Conservation (phyloP, 2,113 vertebrate species). For the Oryzias melastigma region DNA sequence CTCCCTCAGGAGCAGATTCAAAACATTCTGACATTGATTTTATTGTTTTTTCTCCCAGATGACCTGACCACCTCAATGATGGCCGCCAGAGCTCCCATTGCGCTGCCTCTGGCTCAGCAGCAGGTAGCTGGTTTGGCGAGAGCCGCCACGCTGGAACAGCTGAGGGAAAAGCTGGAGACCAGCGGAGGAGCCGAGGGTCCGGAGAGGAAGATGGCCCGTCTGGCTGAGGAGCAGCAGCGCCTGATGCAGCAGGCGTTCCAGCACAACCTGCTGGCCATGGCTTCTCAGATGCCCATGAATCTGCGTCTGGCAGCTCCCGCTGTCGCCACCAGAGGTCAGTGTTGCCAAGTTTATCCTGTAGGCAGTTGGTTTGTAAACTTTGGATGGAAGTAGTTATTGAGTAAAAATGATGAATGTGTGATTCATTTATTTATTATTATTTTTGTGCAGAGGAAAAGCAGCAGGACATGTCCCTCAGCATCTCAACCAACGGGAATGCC, state of each 20-base stretch:
- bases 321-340: conserved; percentile 85
- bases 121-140: conserved; percentile 80
- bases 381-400: too few relatives aligned
- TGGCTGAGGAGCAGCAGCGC: conserved; percentile 90
- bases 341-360: background rate
- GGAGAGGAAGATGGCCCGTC: conserved; percentile 84
- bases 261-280: conserved; percentile 89
- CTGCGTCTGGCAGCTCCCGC: conserved; percentile 77
- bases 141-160: conserved; percentile 87
- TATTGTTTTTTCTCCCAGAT: conserved; percentile 48
- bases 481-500: conserved; percentile 76
- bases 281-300: conserved; percentile 91
- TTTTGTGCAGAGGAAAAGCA: conserved; percentile 72
- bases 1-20: too few relatives aligned
- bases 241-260: conserved; percentile 93
- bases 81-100: conserved; percentile 81
- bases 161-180: conserved; percentile 89
- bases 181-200: conserved; percentile 80
- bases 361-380: too few relatives aligned
- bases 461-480: conserved; percentile 79
- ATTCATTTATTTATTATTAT: background rate
- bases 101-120: conserved; percentile 80
- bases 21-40: too few relatives aligned
- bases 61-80: conserved; percentile 75
- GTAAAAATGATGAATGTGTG: too few relatives aligned